Evolutionary conservation across 1,140 invertebrate genomes (phyloP).

Genomic region (Catajapyx aquilonaris): DNA sequence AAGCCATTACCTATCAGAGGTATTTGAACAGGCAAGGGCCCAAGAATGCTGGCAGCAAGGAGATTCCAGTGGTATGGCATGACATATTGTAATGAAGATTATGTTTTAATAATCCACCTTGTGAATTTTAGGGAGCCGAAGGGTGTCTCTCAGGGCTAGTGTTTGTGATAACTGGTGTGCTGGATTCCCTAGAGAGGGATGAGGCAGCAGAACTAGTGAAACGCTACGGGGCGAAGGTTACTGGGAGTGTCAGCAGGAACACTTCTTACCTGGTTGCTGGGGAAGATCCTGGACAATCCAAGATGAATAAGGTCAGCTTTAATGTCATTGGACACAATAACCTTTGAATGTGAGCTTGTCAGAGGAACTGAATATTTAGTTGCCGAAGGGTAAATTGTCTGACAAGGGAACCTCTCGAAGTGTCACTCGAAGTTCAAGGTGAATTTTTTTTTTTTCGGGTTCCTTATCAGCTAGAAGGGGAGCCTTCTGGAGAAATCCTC

Average conservation of each 20-base stretch:
- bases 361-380: slow-evolving; percentile 2
- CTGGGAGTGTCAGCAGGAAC: slow-evolving; percentile 50
- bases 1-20: no score
- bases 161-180: slow-evolving; percentile 69
- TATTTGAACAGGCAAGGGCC: slow-evolving; percentile 55
- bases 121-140: slow-evolving; percentile 36
- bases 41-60: slow-evolving; percentile 54
- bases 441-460: no score
- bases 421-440: slow-evolving; percentile 7
- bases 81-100: neutral
- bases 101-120: slow-evolving; percentile 7
- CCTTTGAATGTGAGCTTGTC: slow-evolving; percentile 3
- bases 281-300: slow-evolving; percentile 59
- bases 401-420: no score
- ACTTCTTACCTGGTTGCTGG: slow-evolving; percentile 65
- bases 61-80: slow-evolving; percentile 45
- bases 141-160: slow-evolving; percentile 51
- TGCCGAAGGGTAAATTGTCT: no score
- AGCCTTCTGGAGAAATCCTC: no score
- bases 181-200: slow-evolving; percentile 70
- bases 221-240: slow-evolving; percentile 59
- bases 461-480: no score
- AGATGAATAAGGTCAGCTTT: slow-evolving; percentile 41
- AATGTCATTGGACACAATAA: neutral
- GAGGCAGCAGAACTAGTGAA: slow-evolving; percentile 50